These are phyloP conservation scores for Melanchra persicariae DNA, from an alignment of 2,888 invertebrate genomes.

Conservation along the genomic window DNA sequence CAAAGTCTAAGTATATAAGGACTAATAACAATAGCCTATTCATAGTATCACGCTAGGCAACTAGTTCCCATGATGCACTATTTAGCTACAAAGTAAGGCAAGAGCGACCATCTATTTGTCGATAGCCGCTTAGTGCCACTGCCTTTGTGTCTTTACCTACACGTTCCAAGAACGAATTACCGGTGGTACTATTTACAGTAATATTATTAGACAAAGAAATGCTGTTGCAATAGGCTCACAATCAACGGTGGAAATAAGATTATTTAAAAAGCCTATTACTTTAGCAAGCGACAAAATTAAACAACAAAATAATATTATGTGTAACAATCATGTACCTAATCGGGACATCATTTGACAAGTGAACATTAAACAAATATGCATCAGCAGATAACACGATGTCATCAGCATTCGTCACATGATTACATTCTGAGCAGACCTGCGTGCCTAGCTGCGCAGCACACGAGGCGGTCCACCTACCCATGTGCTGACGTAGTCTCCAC, in stretches of 20 bases:
- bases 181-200: slow-evolving; percentile 37
- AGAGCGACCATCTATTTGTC: slow-evolving; percentile 71
- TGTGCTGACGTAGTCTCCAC: slow-evolving; percentile 68
- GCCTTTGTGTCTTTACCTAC: slow-evolving; percentile 70
- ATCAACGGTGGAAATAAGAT: background rate
- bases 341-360: slow-evolving; percentile 53
- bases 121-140: slow-evolving; percentile 54
- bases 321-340: slow-evolving; percentile 13
- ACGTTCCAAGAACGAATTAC: slow-evolving; percentile 77
- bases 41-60: slow-evolving; percentile 65
- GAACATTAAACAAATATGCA: slow-evolving; percentile 66
- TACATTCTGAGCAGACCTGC: slow-evolving; percentile 43
- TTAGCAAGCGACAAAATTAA: background rate
- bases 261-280: background rate
- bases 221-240: slow-evolving; percentile 15
- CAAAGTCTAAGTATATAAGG: slow-evolving; percentile 1
- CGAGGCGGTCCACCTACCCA: slow-evolving; percentile 52
- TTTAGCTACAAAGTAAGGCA: slow-evolving; percentile 71
- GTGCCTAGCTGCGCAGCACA: slow-evolving; percentile 46
- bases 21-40: slow-evolving; percentile 22
- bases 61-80: slow-evolving; percentile 75
- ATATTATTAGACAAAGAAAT: slow-evolving; percentile 65
- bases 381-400: slow-evolving; percentile 68
- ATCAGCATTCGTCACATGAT: slow-evolving; percentile 66
- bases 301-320: slow-evolving; percentile 1